These are phyloP conservation scores for Agonopterix heracliana DNA, from an alignment of 2,888 invertebrate genomes.

Conservation along the genomic window DNA sequence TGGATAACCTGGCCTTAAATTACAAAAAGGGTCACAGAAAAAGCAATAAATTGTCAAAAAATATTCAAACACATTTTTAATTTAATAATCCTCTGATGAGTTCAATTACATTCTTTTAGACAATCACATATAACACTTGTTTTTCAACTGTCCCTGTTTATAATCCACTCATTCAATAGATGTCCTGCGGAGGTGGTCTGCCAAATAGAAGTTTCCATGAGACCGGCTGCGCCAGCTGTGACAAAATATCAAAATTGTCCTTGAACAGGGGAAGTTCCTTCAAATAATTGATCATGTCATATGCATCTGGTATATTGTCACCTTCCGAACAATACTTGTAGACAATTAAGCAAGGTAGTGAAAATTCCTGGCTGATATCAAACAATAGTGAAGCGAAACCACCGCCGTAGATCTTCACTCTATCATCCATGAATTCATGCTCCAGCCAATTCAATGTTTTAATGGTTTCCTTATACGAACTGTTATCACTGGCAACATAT, in stretches of 20 bases:
- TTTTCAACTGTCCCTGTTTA: no score
- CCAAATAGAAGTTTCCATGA: conserved; percentile 87
- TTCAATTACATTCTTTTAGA: no score
- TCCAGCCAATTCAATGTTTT: conserved; percentile 69
- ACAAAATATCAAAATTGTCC: conserved; percentile 41
- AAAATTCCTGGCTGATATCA: conserved; percentile 69
- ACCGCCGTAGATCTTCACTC: conserved; percentile 80
- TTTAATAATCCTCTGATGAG: no score
- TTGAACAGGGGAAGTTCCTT: conserved; percentile 69
- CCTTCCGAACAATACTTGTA: conserved; percentile 91
- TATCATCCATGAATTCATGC: conserved; percentile 54
- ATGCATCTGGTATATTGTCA: conserved; percentile 88
- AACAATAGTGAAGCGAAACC: conserved; percentile 84
- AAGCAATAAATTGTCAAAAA: no score
- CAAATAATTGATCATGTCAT: conserved; percentile 78
- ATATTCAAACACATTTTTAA: no score
- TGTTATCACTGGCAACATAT: conserved; percentile 72
- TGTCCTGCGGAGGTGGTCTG: conserved; percentile 79
- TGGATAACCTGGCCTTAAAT: no score
- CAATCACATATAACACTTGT: no score
- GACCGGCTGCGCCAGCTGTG: conserved; percentile 76
- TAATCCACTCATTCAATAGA: conserved; percentile 32
- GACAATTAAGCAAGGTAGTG: conserved; percentile 78
- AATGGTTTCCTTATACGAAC: conserved; percentile 50
- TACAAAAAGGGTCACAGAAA: no score